phyloP scores from a whole-genome alignment of 2,113 vertebrate species.

The Proterorhinus semilunaris region DNA sequence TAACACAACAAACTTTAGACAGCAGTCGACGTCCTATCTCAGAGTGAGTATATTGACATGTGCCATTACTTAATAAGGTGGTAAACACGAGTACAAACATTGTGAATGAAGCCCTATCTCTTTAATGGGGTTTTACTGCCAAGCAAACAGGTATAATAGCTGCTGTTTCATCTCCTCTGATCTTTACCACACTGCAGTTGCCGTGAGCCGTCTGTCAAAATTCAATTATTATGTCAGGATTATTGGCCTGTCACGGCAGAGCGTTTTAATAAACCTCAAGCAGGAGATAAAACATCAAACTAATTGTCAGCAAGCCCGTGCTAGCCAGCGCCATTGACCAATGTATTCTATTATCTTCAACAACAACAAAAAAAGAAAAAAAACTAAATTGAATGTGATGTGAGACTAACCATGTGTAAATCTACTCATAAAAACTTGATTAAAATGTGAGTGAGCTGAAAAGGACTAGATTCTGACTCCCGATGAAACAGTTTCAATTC shows the following conservation, averaged over 20 bases:
- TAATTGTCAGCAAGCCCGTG: conserved; percentile 57
- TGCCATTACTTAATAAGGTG: conserved; percentile 6
- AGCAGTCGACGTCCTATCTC: too few relatives aligned
- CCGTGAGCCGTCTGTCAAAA: conserved; percentile 64
- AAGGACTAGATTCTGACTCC: too few relatives aligned
- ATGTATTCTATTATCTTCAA: too few relatives aligned
- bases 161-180: conserved; percentile 31
- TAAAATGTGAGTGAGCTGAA: too few relatives aligned
- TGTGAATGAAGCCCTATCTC: conserved; percentile 19
- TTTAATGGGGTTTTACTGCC: conserved; percentile 36
- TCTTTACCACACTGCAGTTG: conserved; percentile 16
- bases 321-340: conserved; percentile 51
- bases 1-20: too few relatives aligned
- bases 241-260: conserved; percentile 55
- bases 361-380: too few relatives aligned
- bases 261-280: conserved; percentile 68
- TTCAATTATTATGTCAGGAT: conserved; percentile 72
- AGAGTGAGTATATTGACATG: not conserved
- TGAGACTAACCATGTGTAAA: too few relatives aligned
- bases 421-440: too few relatives aligned
- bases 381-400: too few relatives aligned
- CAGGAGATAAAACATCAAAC: conserved; percentile 55
- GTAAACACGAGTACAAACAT: conserved; percentile 28
- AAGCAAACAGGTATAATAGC: conserved; percentile 36
- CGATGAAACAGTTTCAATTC: too few relatives aligned